Evolutionary conservation across 2,888 invertebrate species (phyloP), one percentile per base, ranked within the genome.

Genomic region (Heliothis peltigera): DNA sequence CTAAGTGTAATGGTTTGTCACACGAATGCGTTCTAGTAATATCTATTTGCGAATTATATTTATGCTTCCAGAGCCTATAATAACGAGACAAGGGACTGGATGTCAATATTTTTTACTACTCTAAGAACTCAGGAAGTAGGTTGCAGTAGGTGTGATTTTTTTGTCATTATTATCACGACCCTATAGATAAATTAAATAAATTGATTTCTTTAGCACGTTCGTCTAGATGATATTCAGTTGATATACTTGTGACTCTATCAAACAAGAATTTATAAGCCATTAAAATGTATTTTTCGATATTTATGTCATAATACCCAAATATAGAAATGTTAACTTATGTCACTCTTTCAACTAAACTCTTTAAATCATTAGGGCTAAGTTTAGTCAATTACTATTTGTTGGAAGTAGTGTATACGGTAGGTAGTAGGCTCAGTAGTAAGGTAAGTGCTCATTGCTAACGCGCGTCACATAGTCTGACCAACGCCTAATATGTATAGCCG

Each of bases 401-500:
- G 49, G 53, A 70, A 75, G 56, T 70, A 75, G 72, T 56, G 21
- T 70, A 70, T 18, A 18, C 71, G 53, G 60, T 44, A 71, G 57
- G 25, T 52, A 46, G 66, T 55, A 76, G 67, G 72, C 46, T 55
- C 28, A 66, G 52, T 66, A 77, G 81, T 83, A 77, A 70, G 64
- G 48, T 35, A 52, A 73, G 65, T 53, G 70, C 83, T 83, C 83
- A 87, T 91, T 90, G 86, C 87, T 81, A 72, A 91, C 85, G 84
- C 92, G 81, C 82, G 85, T 89, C 92, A 88, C 92, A 92, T 90
- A 88, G 87, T 88, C 84, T 87, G 82, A 72, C 82, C 86, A 81
- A 81, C 75, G 79, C 93, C 93, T 91, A 93, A 93, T 92, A 93
- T 83, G 93, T 92, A 89, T 75, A 77, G 76, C 47, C 86, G 92